Evolutionary conservation across 1,140 invertebrate genomes (phyloP), one percentile per base, ranked within the genome.

Genomic region (Drosophila guanche): DNA sequence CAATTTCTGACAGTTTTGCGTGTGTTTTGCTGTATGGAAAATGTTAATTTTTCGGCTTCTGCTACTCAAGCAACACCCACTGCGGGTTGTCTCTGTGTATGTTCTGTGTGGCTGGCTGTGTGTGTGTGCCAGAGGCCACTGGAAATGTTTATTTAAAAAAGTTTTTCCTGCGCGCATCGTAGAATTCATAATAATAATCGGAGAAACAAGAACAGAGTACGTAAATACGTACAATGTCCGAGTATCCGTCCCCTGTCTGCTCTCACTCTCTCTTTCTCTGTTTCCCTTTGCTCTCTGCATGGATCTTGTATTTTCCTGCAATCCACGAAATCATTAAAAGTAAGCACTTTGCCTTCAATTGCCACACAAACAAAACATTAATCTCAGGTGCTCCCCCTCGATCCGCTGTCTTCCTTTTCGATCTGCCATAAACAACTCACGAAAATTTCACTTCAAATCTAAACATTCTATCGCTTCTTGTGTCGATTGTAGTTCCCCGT

Each of bases 81-180:
- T 68, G 66, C 42, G 47, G 23, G 25, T 27, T 27, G 10, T 37
- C 33, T 4, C 10, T 7, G 6, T 46, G 37, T 56, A 23, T 55
- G 54, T 27, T 56, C 23, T 55, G 54, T 22, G n/a, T 40, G 53
- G 16, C 16, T 41, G 53, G 55, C 16, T 29, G 29, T 42, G 37
- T 56, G 43, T 55, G 47, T 56, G 73, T 50, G 60, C 69, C 42
- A 42, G 53, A 48, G 72, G 60, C 59, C 66, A 74, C 79, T 83
- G 75, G 43, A 83, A 86, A 56, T 85, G 80, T 85, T 85, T 85
- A 85, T 86, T 85, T 85, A 80, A 86, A 77, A 85, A 76, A 72
- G 57, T 37, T 73, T 42, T 55, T 54, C 14, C 55, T 71, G 46
- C 55, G 50, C 74, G 54, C 72, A 63, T 75, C 46, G 52, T 54